A percentile compares a stretch with the other conserved stretches of the same genome.
These are phyloP conservation scores for Centruroides sculpturatus DNA, from an alignment of 1,140 invertebrate genomes.

Conservation along the genomic window DNA sequence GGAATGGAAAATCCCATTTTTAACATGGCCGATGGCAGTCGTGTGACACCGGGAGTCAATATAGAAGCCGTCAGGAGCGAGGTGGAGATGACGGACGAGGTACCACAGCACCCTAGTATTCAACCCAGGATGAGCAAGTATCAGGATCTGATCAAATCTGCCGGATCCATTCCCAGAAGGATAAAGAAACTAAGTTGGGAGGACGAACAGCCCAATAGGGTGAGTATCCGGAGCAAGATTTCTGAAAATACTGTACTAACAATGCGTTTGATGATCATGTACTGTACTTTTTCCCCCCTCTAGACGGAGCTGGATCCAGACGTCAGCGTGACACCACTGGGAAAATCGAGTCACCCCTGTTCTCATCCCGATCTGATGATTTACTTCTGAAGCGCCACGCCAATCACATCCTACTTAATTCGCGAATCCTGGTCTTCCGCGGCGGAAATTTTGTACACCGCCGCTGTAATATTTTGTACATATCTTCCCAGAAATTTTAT, in stretches of 20 bases:
- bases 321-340: constrained; percentile 36
- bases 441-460: too few species aligned
- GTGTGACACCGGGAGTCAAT: neutral
- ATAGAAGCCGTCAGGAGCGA: neutral
- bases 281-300: constrained; percentile 4
- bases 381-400: too few species aligned
- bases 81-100: neutral
- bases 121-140: constrained; percentile 12
- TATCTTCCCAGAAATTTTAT: too few species aligned
- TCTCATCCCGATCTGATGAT: too few species aligned
- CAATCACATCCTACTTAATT: too few species aligned
- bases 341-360: constrained; percentile 15
- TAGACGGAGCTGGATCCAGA: constrained; percentile 40
- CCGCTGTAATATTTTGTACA: too few species aligned
- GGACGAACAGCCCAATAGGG: constrained; percentile 35
- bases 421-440: too few species aligned
- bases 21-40: constrained; percentile 12
- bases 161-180: constrained; percentile 44
- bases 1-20: constrained; percentile 21
- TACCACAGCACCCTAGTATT: neutral
- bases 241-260: too few species aligned
- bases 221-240: neutral
- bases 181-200: constrained; percentile 60
- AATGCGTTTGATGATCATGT: too few species aligned
- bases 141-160: constrained; percentile 21